These are phyloP conservation scores for Flabesymbios commensalis DNA, from an alignment of 2,888 invertebrate species.

Conservation along the genomic window DNA sequence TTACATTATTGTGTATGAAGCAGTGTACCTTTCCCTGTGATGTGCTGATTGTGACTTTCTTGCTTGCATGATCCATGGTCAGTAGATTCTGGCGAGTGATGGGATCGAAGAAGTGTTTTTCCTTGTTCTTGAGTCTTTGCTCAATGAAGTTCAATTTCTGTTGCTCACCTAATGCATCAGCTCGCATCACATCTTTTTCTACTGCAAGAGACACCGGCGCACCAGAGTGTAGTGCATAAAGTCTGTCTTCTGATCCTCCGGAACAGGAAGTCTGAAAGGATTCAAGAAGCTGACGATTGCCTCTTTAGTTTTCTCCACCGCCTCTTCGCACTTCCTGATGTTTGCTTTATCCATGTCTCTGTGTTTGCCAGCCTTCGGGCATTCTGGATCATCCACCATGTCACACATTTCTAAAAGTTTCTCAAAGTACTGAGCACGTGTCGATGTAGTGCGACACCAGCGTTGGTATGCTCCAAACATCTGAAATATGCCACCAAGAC, in stretches of 20 bases:
- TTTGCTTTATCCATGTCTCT: constrained; percentile 11
- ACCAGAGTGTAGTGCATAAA: constrained; percentile 25
- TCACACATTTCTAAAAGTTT: too few relatives aligned
- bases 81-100: constrained; percentile 8
- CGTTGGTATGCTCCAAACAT: too few relatives aligned
- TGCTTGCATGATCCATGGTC: constrained; percentile 16
- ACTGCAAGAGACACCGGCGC: constrained; percentile 12
- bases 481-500: too few relatives aligned
- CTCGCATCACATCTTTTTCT: constrained; percentile 12
- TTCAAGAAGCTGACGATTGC: constrained; percentile 25
- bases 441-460: too few relatives aligned
- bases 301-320: constrained; percentile 10
- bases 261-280: constrained; percentile 19
- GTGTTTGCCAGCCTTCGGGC: constrained; percentile 8
- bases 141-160: constrained; percentile 10
- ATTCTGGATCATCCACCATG: constrained; percentile 8
- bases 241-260: constrained; percentile 8
- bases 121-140: constrained; percentile 3
- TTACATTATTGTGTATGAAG: too few relatives aligned
- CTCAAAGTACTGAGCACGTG: too few relatives aligned
- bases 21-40: constrained; percentile 23
- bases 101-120: constrained; percentile 18
- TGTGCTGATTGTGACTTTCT: constrained; percentile 19
- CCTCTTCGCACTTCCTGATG: constrained; percentile 21
- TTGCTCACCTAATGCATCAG: constrained; percentile 6